Evolutionary conservation across 2,797 vertebrate species (phyloP), one percentile per base, ranked within the genome.

Genomic region (Streptopelia turtur): DNA sequence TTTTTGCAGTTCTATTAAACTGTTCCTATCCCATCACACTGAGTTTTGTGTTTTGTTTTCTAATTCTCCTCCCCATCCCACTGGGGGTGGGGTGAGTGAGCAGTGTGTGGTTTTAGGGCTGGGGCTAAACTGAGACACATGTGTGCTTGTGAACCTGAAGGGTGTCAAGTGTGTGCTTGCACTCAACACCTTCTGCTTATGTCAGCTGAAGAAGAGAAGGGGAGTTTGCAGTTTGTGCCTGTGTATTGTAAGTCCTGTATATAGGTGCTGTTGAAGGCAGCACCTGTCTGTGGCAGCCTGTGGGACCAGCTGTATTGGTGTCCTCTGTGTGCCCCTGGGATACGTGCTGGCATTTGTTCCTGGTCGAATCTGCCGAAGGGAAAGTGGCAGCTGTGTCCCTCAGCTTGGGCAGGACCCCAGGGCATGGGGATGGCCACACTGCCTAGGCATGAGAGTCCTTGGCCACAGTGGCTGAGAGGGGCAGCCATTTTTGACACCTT

Each of bases 311-410:
- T 41, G 22, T 30, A 11, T 53, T 63, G 22, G 25, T 17, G 25
- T 41, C 22, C 43, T 15, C 4, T 43, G 18, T 39, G 22, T 21
- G 17, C 23, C 28, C 14, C 30, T 70, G 31, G 30, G 24, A 6
- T 20, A 25, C 2, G 1, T 13, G 30, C 43, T 59, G 22, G 33
- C 17, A n/a, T 45, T 45, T 45, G 27, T 39, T 75, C 6, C 15
- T 47, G 8, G 14, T 41, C 65, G 33, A 93, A 53, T 27, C 37
- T 18, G 24, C 20, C 13, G 28, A 31, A 53, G 35, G 50, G 18
- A 55, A 25, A 59, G 45, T 1, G 1, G 18, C 7, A 52, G 52
- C 23, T 0, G 1, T 31, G 35, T 37, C 27, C 30, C 8, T 69
- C 13, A 15, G n/a, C 41, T 28, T 43, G 24, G 17, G 27, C 43